Evolutionary conservation across 2,797 vertebrate genomes (phyloP).

Genomic region (Microcaecilia unicolor): DNA sequence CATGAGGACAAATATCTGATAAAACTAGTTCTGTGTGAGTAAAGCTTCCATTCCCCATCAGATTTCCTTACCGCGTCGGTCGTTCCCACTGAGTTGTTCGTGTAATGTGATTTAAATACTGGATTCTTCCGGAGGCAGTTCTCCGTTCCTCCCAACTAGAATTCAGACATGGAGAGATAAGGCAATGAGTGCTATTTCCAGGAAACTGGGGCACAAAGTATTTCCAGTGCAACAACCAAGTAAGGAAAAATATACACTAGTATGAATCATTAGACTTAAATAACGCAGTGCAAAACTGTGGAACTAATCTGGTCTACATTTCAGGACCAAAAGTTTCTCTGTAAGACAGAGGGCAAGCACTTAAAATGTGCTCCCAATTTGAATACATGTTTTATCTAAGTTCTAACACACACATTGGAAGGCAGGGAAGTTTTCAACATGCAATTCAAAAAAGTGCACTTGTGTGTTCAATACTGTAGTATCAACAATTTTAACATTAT

Average conservation of each 20-base stretch:
- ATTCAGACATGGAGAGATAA: constrained; percentile 40
- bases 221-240: constrained; percentile 29
- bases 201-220: constrained; percentile 26
- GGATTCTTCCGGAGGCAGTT: constrained; percentile 88
- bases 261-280: constrained; percentile 24
- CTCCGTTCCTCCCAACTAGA: constrained; percentile 89
- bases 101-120: constrained; percentile 92
- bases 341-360: neutral
- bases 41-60: neutral
- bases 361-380: constrained; percentile 13
- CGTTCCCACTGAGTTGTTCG: constrained; percentile 92
- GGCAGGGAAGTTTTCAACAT: no score
- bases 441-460: no score
- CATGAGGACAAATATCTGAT: neutral
- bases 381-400: no score
- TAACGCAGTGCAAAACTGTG: constrained; percentile 22
- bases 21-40: neutral
- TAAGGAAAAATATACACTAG: constrained; percentile 22
- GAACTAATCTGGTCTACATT: no score
- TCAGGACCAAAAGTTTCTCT: neutral
- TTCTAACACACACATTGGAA: no score
- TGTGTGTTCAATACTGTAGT: no score
- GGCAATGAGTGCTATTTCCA: constrained; percentile 36
- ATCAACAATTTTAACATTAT: no score
- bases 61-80: constrained; percentile 70